Percentiles rank a stretch among this genome's conserved stretches.
Conservation (phyloP, 2,797 vertebrate species). For the Gobionotothen gibberifrons region DNA sequence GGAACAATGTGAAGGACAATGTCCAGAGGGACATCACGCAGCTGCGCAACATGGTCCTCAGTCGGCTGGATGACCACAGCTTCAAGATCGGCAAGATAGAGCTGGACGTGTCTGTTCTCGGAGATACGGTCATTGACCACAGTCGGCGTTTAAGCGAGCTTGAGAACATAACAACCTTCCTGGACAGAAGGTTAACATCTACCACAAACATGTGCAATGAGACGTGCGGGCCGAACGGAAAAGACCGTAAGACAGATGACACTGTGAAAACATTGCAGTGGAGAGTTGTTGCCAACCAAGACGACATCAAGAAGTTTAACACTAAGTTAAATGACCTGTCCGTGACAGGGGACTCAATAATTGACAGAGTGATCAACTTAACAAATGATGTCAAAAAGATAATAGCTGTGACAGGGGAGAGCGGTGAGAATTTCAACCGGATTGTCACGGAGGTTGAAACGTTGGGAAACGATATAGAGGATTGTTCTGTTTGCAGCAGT, state of each 20-base stretch:
- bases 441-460: constrained; percentile 80
- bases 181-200: constrained; percentile 82
- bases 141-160: constrained; percentile 74
- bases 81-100: constrained; percentile 83
- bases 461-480: constrained; percentile 74
- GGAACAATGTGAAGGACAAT: constrained; percentile 82
- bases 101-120: constrained; percentile 78
- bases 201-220: constrained; percentile 82
- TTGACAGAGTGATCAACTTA: constrained; percentile 76
- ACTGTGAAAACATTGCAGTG: constrained; percentile 85
- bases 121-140: constrained; percentile 78
- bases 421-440: constrained; percentile 80
- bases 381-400: constrained; percentile 78
- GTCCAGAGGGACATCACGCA: constrained; percentile 83
- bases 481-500: constrained; percentile 75
- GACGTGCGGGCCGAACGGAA: constrained; percentile 76
- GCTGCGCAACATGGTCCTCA: constrained; percentile 74
- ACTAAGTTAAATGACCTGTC: constrained; percentile 83
- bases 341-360: constrained; percentile 81
- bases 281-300: constrained; percentile 84
- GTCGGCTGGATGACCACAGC: constrained; percentile 74
- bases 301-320: constrained; percentile 82
- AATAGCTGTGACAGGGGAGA: constrained; percentile 72
- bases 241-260: constrained; percentile 66
- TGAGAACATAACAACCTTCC: constrained; percentile 76